Evolutionary conservation across 2,113 vertebrate genomes (phyloP).

Genomic region (Hipposideros armiger): DNA sequence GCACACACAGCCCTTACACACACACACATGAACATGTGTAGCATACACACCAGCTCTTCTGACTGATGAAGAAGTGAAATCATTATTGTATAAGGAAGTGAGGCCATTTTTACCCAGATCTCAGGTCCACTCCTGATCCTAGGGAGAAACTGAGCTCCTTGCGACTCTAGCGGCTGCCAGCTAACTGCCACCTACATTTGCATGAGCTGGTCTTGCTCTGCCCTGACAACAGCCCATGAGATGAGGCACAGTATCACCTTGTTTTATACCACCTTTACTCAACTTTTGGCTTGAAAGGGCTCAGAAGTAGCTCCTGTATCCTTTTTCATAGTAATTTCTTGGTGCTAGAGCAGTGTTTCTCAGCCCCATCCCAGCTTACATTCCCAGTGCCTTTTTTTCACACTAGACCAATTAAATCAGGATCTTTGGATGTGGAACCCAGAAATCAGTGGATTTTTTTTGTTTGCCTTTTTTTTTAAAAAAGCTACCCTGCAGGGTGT

Average conservation of each 20-base stretch:
- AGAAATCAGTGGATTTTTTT: neutral
- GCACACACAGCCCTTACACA: neutral
- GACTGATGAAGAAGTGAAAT: neutral
- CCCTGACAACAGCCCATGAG: neutral
- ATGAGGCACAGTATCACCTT: neutral
- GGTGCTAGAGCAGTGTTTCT: neutral
- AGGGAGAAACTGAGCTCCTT: neutral
- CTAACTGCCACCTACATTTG: neutral
- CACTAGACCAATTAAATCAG: neutral
- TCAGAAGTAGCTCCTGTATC: neutral
- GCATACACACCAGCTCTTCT: neutral
- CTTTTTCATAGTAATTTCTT: neutral
- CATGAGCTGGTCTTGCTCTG: neutral
- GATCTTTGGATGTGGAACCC: neutral
- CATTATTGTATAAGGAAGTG: neutral
- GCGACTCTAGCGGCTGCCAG: neutral
- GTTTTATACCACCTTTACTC: neutral
- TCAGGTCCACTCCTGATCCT: neutral
- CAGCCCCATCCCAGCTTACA: neutral
- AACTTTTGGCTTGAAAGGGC: neutral
- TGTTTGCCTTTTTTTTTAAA: neutral
- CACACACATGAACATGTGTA: rapidly evolving
- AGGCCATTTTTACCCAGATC: neutral
- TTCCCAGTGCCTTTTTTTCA: neutral
- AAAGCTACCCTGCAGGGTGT: neutral